Conservation (phyloP, 2,888 invertebrate species). For the Mesoligia furuncula region DNA sequence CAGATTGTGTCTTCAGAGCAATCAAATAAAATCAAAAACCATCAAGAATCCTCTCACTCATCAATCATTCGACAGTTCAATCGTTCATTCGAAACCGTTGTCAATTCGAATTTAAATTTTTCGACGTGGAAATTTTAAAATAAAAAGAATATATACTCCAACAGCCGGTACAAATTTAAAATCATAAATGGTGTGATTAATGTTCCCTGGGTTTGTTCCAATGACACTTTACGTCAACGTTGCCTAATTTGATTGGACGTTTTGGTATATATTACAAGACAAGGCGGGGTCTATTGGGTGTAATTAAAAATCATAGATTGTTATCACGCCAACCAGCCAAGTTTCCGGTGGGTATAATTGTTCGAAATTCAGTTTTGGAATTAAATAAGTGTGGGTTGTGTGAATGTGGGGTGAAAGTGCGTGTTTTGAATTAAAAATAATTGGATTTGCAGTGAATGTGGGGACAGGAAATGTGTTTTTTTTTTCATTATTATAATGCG, state of each 20-base stretch:
- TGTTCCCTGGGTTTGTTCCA: constrained; percentile 76
- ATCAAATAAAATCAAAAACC: constrained; percentile 58
- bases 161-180: constrained; percentile 69
- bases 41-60: constrained; percentile 59
- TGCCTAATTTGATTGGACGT: constrained; percentile 88
- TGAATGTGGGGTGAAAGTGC: constrained; percentile 56
- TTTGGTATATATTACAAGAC: constrained; percentile 84
- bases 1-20: constrained; percentile 49
- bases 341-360: constrained; percentile 83
- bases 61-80: constrained; percentile 69
- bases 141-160: constrained; percentile 70
- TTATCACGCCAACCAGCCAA: constrained; percentile 83
- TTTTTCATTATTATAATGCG: constrained; percentile 19
- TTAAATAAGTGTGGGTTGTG: constrained; percentile 58
- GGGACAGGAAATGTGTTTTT: constrained; percentile 35
- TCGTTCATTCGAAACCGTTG: constrained; percentile 70
- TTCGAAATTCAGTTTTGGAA: constrained; percentile 73
- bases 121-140: constrained; percentile 63
- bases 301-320: constrained; percentile 87
- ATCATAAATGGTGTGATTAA: constrained; percentile 81
- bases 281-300: constrained; percentile 83
- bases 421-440: constrained; percentile 59
- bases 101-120: constrained; percentile 77
- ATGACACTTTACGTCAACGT: constrained; percentile 83
- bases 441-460: constrained; percentile 49